phyloP scores from a whole-genome alignment of 2,888 invertebrate species.

The Leptinotarsa rubiginosa region DNA sequence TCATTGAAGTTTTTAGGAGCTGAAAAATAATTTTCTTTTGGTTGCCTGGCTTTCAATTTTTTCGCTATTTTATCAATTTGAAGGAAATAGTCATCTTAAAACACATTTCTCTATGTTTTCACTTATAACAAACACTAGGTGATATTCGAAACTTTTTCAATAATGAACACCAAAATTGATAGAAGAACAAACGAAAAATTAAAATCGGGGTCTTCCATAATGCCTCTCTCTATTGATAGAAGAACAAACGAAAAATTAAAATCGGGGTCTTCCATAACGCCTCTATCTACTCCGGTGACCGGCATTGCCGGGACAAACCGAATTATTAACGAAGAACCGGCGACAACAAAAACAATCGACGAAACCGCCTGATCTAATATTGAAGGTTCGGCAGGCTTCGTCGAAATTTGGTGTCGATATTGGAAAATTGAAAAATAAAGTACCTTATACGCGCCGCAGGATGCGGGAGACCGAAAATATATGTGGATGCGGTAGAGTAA shows the following conservation, averaged over 20 bases:
- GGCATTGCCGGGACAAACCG: constrained; percentile 26
- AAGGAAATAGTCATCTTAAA: too few species aligned
- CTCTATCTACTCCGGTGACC: neutral
- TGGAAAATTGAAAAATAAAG: constrained; percentile 53
- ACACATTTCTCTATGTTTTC: too few species aligned
- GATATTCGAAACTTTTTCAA: too few species aligned
- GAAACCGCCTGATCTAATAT: constrained; percentile 8
- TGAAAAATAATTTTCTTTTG: too few species aligned
- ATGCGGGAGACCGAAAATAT: constrained; percentile 49
- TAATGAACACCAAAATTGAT: too few species aligned
- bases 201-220: neutral
- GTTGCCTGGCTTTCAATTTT: too few species aligned
- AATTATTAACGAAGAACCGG: neutral
- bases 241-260: too few species aligned
- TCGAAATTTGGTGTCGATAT: constrained; percentile 47
- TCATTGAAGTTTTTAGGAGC: too few species aligned
- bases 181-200: too few species aligned
- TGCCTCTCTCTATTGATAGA: neutral
- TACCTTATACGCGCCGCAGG: constrained; percentile 39
- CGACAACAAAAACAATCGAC: constrained; percentile 4
- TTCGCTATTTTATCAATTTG: too few species aligned
- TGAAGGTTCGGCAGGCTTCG: constrained; percentile 24
- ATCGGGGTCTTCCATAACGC: neutral
- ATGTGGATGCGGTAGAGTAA: constrained; percentile 53
- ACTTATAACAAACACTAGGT: too few species aligned